Conservation (phyloP, 2,797 vertebrate genomes). For the Myripristis murdjan region DNA sequence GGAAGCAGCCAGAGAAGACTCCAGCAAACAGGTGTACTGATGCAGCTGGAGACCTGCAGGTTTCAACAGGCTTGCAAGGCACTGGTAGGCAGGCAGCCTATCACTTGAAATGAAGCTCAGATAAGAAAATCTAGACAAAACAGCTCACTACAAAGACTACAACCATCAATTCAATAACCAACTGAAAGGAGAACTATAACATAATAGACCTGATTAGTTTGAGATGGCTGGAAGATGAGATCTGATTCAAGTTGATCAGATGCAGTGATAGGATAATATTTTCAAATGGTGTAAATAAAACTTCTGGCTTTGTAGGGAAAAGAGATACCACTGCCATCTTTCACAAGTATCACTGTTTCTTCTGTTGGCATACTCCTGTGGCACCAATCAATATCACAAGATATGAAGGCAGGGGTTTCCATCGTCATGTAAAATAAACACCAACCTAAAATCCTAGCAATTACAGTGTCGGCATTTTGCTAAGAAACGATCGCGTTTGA, state of each 20-base stretch:
- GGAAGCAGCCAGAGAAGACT: conserved; percentile 56
- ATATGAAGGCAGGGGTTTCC: not conserved
- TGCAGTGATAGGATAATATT: not conserved
- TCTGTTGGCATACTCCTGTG: not conserved
- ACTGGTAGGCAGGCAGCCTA: conserved; percentile 5
- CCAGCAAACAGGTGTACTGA: conserved; percentile 72
- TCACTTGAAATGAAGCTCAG: conserved; percentile 39
- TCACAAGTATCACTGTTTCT: conserved; percentile 14
- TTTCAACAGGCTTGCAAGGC: conserved; percentile 53
- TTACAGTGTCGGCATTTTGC: not conserved
- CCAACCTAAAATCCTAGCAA: not conserved
- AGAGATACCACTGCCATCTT: conserved; percentile 28
- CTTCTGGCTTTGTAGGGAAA: not conserved
- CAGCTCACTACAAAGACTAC: conserved; percentile 13
- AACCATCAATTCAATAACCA: conserved; percentile 8
- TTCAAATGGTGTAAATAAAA: not conserved
- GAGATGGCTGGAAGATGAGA: not conserved
- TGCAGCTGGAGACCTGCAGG: conserved; percentile 65
- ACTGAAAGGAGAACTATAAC: not conserved
- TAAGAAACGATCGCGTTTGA: not conserved
- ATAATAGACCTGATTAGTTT: not conserved
- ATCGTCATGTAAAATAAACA: not conserved
- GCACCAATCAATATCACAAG: not conserved
- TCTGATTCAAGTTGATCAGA: conserved; percentile 1
- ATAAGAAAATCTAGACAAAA: conserved; percentile 44